Evolutionary conservation across 1,140 invertebrate species (phyloP), one percentile per base, ranked within the genome.

Genomic region (Platyscapa corneri): DNA sequence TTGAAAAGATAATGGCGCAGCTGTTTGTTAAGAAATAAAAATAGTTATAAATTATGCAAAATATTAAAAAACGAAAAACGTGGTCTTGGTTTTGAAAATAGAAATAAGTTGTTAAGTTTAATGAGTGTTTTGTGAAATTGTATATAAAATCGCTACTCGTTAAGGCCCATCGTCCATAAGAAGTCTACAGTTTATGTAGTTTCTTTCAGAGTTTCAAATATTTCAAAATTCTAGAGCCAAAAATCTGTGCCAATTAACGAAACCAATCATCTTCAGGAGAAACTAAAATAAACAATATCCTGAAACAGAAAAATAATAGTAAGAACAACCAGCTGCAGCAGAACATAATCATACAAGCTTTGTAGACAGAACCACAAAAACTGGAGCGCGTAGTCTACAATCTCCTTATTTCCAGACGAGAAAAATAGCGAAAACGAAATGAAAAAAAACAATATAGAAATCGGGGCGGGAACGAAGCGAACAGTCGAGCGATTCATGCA

Each of bases 401-500:
- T 74, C 37, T 74, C 37, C 23, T 74, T 23, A 14, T 42, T 74
- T 74, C 23, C 70, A 74, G 37, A n/a, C 70, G 20, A 74, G 37
- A 12, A 23, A 37, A 74, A 74, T 74, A 74, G 37, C 23, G 70
- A 30, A 67, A 67, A 67, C 64, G 32, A 34, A 67, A 67, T 18
- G 64, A 67, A 74, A 42, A 74, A 74, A 42, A 74, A n/a, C 3
- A 23, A 74, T 20, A 14, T n/a, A 74, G 70, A 74, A 74, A 74
- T 74, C 37, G 30, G 39, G 70, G 70, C 70, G 37, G 70, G 67
- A 39, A 37, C 37, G 23, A 27, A 20, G 0, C 70, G 37, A 42
- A 74, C 70, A 74, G 32, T 42, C 70, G 70, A 74, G 70, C 70
- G 12, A 74, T 74, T 74, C 70, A 74, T 74, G 70, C 70, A 74